phyloP scores from a whole-genome alignment of 2,888 invertebrate species.

The Alloscopus bannaensis region DNA sequence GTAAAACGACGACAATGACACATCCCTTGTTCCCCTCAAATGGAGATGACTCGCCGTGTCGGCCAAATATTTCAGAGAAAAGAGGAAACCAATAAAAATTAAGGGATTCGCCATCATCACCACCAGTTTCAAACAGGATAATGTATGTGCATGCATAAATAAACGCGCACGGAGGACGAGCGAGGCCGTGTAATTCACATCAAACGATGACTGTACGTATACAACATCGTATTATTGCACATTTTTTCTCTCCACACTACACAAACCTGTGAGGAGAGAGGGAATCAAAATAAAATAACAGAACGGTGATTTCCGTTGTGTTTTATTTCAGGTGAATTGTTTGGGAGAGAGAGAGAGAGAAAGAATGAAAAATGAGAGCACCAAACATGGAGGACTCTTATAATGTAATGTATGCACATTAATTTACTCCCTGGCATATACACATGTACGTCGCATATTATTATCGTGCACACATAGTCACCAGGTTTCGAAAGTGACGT shows the following conservation, averaged over 20 bases:
- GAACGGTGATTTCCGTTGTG: conserved; percentile 59
- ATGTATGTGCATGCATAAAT: conserved; percentile 62
- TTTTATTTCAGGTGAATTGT: conserved; percentile 31
- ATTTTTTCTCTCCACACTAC: background rate
- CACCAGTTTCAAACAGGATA: too few species aligned
- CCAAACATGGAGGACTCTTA: conserved; percentile 27
- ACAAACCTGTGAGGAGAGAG: background rate
- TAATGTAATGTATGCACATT: conserved; percentile 26
- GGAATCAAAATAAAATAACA: conserved; percentile 45
- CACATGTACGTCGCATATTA: too few species aligned
- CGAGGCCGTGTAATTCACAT: conserved; percentile 45
- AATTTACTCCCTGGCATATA: too few species aligned
- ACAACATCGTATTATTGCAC: conserved; percentile 31
- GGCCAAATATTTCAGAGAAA: too few species aligned
- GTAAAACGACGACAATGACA: too few species aligned
- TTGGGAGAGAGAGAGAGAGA: conserved; percentile 10
- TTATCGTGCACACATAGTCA: too few species aligned
- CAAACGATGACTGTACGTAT: conserved; percentile 2
- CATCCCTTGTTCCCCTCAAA: too few species aligned
- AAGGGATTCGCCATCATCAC: too few species aligned
- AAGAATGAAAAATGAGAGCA: conserved; percentile 39
- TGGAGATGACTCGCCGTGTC: too few species aligned
- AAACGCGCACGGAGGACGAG: conserved; percentile 36
- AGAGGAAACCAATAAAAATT: too few species aligned
- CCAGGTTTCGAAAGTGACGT: too few species aligned